These are phyloP conservation scores for Arge pagana DNA, from an alignment of 2,888 invertebrate species.

Conservation along the genomic window DNA sequence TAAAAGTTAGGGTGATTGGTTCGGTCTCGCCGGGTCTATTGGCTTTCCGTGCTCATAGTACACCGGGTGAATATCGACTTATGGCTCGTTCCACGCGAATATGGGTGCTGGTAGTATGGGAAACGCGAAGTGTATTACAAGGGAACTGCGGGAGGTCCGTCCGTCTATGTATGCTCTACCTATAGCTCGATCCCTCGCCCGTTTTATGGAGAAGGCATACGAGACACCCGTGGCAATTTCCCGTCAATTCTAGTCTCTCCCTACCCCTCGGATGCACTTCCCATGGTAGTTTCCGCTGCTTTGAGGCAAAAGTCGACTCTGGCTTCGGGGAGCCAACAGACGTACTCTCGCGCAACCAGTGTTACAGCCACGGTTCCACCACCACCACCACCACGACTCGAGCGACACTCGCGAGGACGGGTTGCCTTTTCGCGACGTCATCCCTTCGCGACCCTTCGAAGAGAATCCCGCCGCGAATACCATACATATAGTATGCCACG, in stretches of 20 bases:
- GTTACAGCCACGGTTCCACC: too few relatives aligned
- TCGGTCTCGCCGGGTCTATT: conserved; percentile 6
- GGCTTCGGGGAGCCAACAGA: too few relatives aligned
- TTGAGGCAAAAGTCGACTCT: conserved; percentile 30
- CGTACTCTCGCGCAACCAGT: too few relatives aligned
- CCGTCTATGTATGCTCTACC: too few relatives aligned
- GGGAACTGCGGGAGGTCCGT: too few relatives aligned
- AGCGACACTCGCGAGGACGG: neutral
- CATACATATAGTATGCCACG: neutral
- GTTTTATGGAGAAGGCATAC: conserved; percentile 2
- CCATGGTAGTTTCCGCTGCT: conserved; percentile 36
- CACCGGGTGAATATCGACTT: conserved; percentile 17
- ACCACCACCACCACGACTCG: neutral
- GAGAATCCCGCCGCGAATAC: conserved; percentile 29
- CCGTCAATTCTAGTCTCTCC: conserved; percentile 18
- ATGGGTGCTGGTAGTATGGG: neutral
- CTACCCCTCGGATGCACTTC: conserved; percentile 31
- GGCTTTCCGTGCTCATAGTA: too few relatives aligned
- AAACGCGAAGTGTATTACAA: conserved; percentile 20
- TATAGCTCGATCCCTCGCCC: conserved; percentile 3
- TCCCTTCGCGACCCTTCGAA: neutral
- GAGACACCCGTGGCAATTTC: conserved; percentile 21
- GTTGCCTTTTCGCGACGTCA: neutral
- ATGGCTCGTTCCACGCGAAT: neutral
- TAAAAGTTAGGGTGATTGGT: neutral